Percentiles rank a stretch among this genome's conserved stretches.
Conservation (phyloP, 2,888 invertebrate genomes). For the Unio pictorum region DNA sequence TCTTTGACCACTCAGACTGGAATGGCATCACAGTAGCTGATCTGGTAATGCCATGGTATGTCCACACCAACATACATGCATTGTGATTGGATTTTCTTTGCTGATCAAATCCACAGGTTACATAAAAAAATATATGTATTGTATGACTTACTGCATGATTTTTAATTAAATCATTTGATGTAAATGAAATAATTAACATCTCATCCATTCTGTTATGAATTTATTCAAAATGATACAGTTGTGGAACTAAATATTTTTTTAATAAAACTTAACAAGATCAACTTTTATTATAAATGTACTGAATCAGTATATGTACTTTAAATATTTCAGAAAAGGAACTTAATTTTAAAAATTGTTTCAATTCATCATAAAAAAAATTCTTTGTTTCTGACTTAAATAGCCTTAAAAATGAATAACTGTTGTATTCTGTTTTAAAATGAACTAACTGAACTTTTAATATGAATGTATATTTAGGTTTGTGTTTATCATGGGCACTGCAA, state of each 20-base stretch:
- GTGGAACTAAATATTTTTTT: no score
- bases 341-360: background rate
- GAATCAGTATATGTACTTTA: no score
- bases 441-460: background rate
- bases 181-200: no score
- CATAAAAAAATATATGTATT: no score
- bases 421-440: background rate
- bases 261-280: no score
- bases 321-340: no score
- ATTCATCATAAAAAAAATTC: background rate
- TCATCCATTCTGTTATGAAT: no score
- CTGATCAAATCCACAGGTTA: no score
- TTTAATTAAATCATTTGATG: no score
- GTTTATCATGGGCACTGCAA: constrained; percentile 97
- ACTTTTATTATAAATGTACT: no score
- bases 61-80: constrained; percentile 78
- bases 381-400: background rate
- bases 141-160: no score
- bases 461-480: constrained; percentile 79
- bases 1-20: constrained; percentile 89
- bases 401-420: background rate
- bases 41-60: constrained; percentile 53
- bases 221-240: no score
- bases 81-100: background rate
- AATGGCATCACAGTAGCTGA: constrained; percentile 56